Percentiles rank a stretch among this genome's conserved stretches.
phyloP scores from a whole-genome alignment of 2,888 invertebrate species.

The Cryptus viduatorius region DNA sequence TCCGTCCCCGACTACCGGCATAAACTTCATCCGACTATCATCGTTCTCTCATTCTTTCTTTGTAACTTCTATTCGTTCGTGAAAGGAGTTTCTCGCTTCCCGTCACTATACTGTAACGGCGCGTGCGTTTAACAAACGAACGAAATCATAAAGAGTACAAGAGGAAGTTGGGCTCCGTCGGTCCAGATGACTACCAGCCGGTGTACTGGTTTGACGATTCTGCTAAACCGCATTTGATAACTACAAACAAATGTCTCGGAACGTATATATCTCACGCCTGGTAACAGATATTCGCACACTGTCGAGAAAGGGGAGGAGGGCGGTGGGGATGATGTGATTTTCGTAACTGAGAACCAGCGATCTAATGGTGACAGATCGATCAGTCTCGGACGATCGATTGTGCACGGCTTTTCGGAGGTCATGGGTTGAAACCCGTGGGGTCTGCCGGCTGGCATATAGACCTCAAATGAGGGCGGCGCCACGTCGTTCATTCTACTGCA shows the following conservation, averaged over 20 bases:
- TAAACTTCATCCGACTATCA: not conserved
- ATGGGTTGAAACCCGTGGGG: constrained; percentile 47
- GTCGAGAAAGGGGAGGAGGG: not conserved
- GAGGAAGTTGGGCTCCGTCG: not conserved
- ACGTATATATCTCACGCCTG: constrained; percentile 11
- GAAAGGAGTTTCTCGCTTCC: constrained; percentile 31
- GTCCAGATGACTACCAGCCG: not conserved
- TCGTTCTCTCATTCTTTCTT: constrained; percentile 29
- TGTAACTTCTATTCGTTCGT: constrained; percentile 30
- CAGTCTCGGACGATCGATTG: constrained; percentile 69
- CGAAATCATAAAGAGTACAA: constrained; percentile 29
- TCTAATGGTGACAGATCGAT: constrained; percentile 80
- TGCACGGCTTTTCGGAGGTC: constrained; percentile 39
- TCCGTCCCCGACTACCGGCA: constrained; percentile 1
- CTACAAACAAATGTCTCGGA: not conserved
- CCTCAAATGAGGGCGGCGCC: constrained; percentile 66
- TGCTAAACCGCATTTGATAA: not conserved
- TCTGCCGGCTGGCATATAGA: constrained; percentile 56
- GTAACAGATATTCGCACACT: constrained; percentile 1
- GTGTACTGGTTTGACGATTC: too few species aligned
- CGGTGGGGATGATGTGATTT: not conserved
- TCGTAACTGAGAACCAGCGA: constrained; percentile 33
- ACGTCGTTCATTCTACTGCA: constrained; percentile 53
- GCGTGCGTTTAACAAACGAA: constrained; percentile 43
- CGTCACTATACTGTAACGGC: constrained; percentile 18